These are phyloP conservation scores for Melanostoma mellinum DNA, from an alignment of 2,888 invertebrate genomes.

Conservation along the genomic window DNA sequence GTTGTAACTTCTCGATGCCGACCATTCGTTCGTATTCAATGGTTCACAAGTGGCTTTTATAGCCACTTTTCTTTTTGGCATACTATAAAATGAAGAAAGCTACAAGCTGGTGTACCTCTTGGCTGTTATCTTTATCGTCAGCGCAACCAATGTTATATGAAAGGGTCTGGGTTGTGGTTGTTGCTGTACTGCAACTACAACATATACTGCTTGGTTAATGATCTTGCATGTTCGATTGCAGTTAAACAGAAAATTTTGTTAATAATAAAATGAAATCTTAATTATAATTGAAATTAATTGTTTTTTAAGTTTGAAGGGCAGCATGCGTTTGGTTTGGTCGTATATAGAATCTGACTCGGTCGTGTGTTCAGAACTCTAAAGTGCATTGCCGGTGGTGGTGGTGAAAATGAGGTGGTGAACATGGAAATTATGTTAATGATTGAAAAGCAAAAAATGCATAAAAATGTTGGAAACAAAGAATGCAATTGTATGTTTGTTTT, in stretches of 20 bases:
- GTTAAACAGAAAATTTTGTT: conserved; percentile 66
- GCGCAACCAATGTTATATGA: background rate
- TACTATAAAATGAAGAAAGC: conserved; percentile 4
- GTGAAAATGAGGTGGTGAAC: too few relatives aligned
- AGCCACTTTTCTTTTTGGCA: background rate
- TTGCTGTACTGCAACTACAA: background rate
- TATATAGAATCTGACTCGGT: too few relatives aligned
- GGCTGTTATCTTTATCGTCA: conserved; percentile 25
- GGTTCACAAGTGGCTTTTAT: conserved; percentile 12
- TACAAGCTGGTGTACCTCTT: conserved; percentile 32
- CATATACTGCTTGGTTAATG: conserved; percentile 39
- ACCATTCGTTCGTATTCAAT: background rate
- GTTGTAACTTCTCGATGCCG: background rate
- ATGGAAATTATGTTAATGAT: too few relatives aligned
- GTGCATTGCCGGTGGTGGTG: too few relatives aligned
- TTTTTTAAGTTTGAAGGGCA: conserved; percentile 63
- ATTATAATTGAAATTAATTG: conserved; percentile 72
- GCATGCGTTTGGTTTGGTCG: background rate
- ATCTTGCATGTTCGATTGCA: conserved; percentile 71
- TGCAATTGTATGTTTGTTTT: too few relatives aligned
- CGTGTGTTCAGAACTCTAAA: too few relatives aligned
- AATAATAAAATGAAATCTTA: conserved; percentile 67
- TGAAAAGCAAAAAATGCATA: too few relatives aligned
- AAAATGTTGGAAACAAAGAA: too few relatives aligned
- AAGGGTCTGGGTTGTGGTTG: background rate